phyloP scores from a whole-genome alignment of 2,888 invertebrate genomes.

The Artemia sinica region DNA sequence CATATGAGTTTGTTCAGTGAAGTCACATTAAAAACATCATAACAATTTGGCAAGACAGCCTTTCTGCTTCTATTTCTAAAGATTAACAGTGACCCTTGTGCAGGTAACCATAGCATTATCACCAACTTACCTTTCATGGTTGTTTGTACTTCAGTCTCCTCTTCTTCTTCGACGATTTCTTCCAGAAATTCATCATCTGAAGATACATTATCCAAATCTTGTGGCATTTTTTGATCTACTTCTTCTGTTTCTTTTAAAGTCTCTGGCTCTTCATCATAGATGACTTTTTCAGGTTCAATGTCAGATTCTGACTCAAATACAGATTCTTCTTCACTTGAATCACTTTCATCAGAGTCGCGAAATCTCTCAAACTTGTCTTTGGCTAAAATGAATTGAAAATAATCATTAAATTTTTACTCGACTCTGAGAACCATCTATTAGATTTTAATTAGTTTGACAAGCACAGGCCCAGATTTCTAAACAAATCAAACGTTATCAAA shows the following conservation, averaged over 20 bases:
- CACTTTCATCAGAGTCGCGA: not conserved
- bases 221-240: not conserved
- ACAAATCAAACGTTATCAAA: no score
- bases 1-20: no score
- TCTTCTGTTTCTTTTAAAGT: not conserved
- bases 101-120: no score
- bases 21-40: no score
- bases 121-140: no score
- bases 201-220: not conserved
- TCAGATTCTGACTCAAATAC: not conserved
- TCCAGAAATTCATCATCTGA: constrained; percentile 2
- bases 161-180: not conserved
- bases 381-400: not conserved
- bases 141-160: not conserved
- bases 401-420: no score
- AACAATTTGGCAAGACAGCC: no score
- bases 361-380: constrained; percentile 5
- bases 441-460: no score
- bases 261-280: not conserved
- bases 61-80: no score
- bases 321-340: not conserved
- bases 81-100: no score
- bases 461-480: no score
- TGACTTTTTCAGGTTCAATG: not conserved
- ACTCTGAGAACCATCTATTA: no score